Percentiles rank a stretch among this genome's conserved stretches.
phyloP scores from a whole-genome alignment of 1,140 invertebrate species.

The Zophobas atratus region DNA sequence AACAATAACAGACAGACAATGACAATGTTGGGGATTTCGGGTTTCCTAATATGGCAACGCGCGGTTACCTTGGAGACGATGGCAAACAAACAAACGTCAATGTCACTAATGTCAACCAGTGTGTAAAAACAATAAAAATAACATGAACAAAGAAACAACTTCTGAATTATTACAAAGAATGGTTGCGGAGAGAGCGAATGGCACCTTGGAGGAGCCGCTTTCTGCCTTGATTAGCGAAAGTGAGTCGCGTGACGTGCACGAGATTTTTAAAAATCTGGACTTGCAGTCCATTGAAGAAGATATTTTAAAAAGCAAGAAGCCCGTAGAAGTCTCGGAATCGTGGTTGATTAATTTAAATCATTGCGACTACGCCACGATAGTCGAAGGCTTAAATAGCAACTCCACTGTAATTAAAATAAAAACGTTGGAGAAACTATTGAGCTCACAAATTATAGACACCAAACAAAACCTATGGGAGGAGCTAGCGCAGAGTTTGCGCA shows the following conservation, averaged over 20 bases:
- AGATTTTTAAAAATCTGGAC: conserved; percentile 25
- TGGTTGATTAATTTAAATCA: conserved; percentile 12
- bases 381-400: conserved; percentile 28
- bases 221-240: conserved; percentile 16
- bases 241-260: conserved; percentile 13
- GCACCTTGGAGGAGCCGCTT: conserved; percentile 11
- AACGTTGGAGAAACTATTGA: conserved; percentile 40
- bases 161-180: conserved; percentile 27
- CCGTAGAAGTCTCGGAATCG: neutral
- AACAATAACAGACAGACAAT: conserved; percentile 39
- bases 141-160: conserved; percentile 17
- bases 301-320: conserved; percentile 3
- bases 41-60: conserved; percentile 36
- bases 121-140: conserved; percentile 1
- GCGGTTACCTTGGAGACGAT: conserved; percentile 20
- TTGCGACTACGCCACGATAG: conserved; percentile 9
- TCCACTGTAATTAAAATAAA: conserved; percentile 30
- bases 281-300: conserved; percentile 33
- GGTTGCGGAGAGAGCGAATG: conserved; percentile 29
- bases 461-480: conserved; percentile 48
- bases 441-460: conserved; percentile 38
- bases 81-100: neutral
- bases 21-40: conserved; percentile 29
- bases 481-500: conserved; percentile 42
- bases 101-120: neutral